phyloP scores from a whole-genome alignment of 2,113 vertebrate genomes.

The Cyanocitta stelleri region DNA sequence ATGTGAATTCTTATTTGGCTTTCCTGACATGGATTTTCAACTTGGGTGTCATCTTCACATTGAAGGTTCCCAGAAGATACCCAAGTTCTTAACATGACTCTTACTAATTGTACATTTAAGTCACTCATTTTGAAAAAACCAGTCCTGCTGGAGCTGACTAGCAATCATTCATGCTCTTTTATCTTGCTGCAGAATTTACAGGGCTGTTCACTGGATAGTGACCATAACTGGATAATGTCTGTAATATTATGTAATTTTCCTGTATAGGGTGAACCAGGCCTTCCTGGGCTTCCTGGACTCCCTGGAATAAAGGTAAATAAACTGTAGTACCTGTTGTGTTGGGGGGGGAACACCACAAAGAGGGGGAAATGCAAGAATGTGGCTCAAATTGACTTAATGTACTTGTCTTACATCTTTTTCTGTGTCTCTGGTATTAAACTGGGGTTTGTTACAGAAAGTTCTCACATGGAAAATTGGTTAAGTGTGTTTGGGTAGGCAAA shows the following conservation, averaged over 20 bases:
- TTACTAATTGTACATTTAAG: slow-evolving; percentile 5
- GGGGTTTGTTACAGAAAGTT: not conserved
- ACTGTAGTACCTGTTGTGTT: not conserved
- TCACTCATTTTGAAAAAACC: slow-evolving; percentile 24
- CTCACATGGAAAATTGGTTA: not conserved
- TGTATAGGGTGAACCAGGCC: slow-evolving; percentile 98
- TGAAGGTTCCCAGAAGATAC: not conserved
- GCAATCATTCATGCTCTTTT: not conserved
- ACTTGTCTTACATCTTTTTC: not conserved
- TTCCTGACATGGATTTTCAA: not conserved
- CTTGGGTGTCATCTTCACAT: not conserved
- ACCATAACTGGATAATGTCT: slow-evolving; percentile 62
- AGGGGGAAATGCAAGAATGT: not conserved
- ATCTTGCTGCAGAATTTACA: slow-evolving; percentile 19
- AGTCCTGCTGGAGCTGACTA: not conserved
- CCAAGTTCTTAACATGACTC: not conserved
- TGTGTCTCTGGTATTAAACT: not conserved
- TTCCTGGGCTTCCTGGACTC: slow-evolving; percentile 99
- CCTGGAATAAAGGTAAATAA: slow-evolving; percentile 99
- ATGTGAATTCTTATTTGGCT: not conserved
- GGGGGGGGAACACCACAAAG: not conserved
- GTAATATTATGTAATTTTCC: slow-evolving; percentile 92
- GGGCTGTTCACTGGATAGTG: not conserved
- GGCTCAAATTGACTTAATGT: not conserved
- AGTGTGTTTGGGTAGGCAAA: not conserved